Evolutionary conservation across 2,113 vertebrate genomes (phyloP), one percentile per base, ranked within the genome.

Genomic region (Erpornis zantholeuca): DNA sequence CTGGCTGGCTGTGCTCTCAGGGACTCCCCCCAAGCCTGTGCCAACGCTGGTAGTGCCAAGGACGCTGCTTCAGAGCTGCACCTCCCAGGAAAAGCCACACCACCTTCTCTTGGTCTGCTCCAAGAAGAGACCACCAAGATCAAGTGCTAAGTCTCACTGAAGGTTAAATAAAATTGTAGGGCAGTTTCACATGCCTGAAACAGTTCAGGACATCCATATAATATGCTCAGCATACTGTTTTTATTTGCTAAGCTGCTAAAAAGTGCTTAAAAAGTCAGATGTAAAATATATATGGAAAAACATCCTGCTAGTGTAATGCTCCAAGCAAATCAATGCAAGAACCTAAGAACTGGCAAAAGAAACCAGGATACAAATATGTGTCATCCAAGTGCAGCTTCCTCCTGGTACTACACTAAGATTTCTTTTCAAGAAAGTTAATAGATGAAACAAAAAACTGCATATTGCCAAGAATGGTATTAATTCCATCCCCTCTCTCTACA

Each of bases 41-140:
- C 4, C 3, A 1, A 22, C 0, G 0, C 27, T 31, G 54, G 49
- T 54, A 44, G 29, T 16, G 64, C n/a, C 20, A 2, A 53, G 56
- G 69, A 66, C 1, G 0, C 14, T 0, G 16, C 61, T 66, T 49
- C 85, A 79, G 56, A 61, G 54, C 84, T 40, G 40, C 59, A 24
- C 9, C 11, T 81, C 54, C 21, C n/a, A 36, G 25, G 35, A n/a
- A 17, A n/a, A 0, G 4, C 33, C 79, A 47, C 4, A 0, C n/a
- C 33, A 40, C 17, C 33, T 40, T 6, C 57, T 42, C 66, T 19
- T 19, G 29, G 10, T 49, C 81, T 71, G 52, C 73, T 60, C 19
- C 0, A 0, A 45, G 11, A 42, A n/a, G 11, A 76, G 25, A 73
- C 15, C 38, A 9, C 14, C 47, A 50, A 59, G 56, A 45, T 20